Evolutionary conservation across 37 sponge, comb jelly and placozoan species (phyloP).

Genomic region (Ephydatia muelleri): DNA sequence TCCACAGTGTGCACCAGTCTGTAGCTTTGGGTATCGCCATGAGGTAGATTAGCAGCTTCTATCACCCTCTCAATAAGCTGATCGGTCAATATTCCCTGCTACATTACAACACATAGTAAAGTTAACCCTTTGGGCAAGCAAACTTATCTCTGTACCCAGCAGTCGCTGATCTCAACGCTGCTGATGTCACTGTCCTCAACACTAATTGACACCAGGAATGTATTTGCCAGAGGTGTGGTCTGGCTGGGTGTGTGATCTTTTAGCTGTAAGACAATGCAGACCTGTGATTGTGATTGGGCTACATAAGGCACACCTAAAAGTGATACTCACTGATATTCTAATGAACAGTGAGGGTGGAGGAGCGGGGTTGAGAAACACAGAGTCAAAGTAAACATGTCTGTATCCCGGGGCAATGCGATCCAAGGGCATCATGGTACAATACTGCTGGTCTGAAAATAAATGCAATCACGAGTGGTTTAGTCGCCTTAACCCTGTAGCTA

Average conservation of each 20-base stretch:
- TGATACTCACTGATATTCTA: conserved; percentile 4
- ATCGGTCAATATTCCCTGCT: background rate
- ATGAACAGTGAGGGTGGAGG: conserved; percentile 38
- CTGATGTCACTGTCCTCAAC: background rate
- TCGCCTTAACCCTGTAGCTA: background rate
- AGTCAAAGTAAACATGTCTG: conserved; percentile 25
- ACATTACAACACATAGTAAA: background rate
- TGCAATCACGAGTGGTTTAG: background rate
- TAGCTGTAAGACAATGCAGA: background rate
- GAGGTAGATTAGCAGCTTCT: conserved; percentile 3
- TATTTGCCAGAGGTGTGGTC: background rate
- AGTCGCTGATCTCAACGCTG: background rate
- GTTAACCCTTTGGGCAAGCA: background rate
- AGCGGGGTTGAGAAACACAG: background rate
- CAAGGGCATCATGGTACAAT: conserved; percentile 5
- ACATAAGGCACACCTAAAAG: no score
- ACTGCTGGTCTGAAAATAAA: conserved; percentile 7
- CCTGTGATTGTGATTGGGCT: no score
- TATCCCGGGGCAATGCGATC: conserved; percentile 8
- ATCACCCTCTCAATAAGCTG: background rate
- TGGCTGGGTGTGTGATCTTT: background rate
- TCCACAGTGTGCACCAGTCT: background rate
- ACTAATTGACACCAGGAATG: background rate
- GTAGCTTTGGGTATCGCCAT: no score
- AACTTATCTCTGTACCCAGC: background rate